A percentile compares a stretch with the other conserved stretches of the same genome.
Evolutionary conservation across 2,888 invertebrate species (phyloP).

Genomic region (Temnothorax ravouxi): DNA sequence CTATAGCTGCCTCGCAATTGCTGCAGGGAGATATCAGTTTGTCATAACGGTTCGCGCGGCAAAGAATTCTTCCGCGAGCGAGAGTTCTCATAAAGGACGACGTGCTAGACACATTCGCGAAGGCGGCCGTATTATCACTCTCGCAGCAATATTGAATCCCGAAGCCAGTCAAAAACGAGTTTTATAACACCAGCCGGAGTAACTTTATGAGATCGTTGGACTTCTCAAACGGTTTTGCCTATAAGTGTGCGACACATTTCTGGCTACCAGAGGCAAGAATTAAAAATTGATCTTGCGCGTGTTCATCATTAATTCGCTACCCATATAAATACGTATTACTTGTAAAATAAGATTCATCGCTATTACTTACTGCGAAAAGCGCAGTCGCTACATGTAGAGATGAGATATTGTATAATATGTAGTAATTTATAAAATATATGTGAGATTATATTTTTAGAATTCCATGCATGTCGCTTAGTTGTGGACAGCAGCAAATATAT

Average conservation of each 20-base stretch:
- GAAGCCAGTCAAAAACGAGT: constrained; percentile 35
- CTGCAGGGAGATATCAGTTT: constrained; percentile 46
- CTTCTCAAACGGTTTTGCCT: not conserved
- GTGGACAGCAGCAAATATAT: not conserved
- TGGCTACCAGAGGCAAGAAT: not conserved
- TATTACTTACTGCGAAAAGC: not conserved
- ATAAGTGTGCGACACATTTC: not conserved
- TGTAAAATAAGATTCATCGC: not conserved
- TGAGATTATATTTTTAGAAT: not conserved
- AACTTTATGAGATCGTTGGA: constrained; percentile 40
- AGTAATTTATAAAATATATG: not conserved
- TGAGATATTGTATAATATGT: no score
- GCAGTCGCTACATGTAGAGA: not conserved
- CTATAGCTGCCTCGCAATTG: not conserved
- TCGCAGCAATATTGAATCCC: constrained; percentile 63
- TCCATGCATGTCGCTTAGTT: not conserved
- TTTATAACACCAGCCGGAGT: constrained; percentile 38
- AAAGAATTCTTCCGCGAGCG: constrained; percentile 43
- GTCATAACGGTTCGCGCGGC: constrained; percentile 35
- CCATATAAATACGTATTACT: not conserved
- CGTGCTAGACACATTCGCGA: constrained; percentile 19
- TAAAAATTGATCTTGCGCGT: not conserved
- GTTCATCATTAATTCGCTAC: not conserved
- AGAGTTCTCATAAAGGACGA: not conserved
- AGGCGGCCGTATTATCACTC: constrained; percentile 44